Conservation (phyloP, 2,797 vertebrate species). For the Pangasius mekongensis region DNA sequence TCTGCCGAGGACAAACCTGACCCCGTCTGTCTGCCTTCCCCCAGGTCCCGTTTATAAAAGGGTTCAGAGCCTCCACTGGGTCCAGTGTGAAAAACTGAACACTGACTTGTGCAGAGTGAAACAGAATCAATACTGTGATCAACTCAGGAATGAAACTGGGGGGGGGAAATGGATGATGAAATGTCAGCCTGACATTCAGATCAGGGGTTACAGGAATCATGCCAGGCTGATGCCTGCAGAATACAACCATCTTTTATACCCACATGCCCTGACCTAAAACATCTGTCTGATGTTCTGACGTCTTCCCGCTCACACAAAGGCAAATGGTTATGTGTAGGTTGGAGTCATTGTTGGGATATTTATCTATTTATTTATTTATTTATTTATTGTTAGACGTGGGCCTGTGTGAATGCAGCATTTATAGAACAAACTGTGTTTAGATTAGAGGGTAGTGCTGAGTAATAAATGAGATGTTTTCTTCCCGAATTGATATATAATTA, state of each 20-base stretch:
- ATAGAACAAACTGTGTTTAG: neutral
- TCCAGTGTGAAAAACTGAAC: neutral
- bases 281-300: neutral
- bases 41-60: neutral
- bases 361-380: too few species aligned
- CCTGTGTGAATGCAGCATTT: neutral
- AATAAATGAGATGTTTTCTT: neutral
- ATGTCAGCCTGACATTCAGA: conserved; percentile 29
- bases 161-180: neutral
- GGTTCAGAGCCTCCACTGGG: neutral
- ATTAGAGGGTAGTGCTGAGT: neutral
- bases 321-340: neutral
- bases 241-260: neutral
- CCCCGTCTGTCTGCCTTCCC: neutral
- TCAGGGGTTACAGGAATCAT: neutral
- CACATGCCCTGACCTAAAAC: neutral
- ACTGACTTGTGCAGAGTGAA: neutral
- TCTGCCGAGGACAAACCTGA: too few species aligned
- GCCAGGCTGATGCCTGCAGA: neutral
- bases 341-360: neutral
- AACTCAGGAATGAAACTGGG: neutral
- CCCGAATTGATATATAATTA: neutral
- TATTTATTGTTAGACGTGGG: neutral
- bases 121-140: neutral
- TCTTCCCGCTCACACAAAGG: neutral